A percentile compares a stretch with the other conserved stretches of the same genome.
Evolutionary conservation across 2,113 vertebrate species (phyloP).

Genomic region (Poicephalus gulielmi): DNA sequence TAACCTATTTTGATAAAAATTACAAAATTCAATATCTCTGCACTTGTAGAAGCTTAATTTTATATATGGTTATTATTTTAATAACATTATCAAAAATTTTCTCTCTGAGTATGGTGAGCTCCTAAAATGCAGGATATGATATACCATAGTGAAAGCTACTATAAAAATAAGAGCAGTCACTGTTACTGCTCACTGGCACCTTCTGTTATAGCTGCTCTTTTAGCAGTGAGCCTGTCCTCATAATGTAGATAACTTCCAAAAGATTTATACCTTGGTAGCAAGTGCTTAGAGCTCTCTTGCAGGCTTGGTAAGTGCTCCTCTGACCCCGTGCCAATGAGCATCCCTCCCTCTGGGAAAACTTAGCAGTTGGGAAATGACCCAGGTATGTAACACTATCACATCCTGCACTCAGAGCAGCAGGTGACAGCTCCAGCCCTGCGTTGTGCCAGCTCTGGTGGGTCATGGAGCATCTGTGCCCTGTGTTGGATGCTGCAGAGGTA

Average conservation of each 20-base stretch:
- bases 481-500: rapidly evolving
- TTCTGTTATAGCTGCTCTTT: background rate
- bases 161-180: background rate
- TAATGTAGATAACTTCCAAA: rapidly evolving
- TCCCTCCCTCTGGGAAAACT: background rate
- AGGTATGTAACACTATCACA: rapidly evolving
- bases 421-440: rapidly evolving
- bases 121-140: background rate
- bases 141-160: background rate
- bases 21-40: background rate
- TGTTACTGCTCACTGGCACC: background rate
- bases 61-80: background rate
- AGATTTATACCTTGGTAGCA: background rate
- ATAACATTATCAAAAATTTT: background rate
- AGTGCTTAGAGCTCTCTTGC: background rate
- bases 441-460: background rate
- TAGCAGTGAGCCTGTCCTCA: background rate
- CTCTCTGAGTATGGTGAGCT: background rate
- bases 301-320: background rate
- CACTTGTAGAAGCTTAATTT: background rate
- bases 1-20: background rate
- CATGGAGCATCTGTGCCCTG: background rate
- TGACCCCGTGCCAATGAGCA: rapidly evolving
- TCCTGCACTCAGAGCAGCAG: rapidly evolving
- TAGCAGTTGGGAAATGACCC: background rate